These are phyloP conservation scores for Uropsilus gracilis DNA, from an alignment of 2,113 vertebrate species.

Conservation along the genomic window DNA sequence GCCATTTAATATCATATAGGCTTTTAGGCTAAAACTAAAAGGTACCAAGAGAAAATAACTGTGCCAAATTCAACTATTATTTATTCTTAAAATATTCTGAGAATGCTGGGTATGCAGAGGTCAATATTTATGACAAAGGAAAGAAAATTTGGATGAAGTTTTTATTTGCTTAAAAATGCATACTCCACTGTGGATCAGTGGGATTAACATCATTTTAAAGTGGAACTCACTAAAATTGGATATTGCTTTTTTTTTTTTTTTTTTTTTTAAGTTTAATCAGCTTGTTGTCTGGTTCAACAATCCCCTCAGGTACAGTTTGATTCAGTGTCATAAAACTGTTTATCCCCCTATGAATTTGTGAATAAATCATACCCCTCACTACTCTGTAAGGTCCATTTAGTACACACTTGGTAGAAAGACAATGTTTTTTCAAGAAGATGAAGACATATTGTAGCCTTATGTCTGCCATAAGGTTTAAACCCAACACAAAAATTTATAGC, in stretches of 20 bases:
- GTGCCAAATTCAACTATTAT: not conserved
- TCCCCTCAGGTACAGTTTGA: conserved; percentile 18
- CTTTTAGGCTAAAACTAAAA: not conserved
- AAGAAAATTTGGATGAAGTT: not conserved
- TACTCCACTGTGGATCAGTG: not conserved
- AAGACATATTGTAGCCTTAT: conserved; percentile 56
- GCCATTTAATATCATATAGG: not conserved
- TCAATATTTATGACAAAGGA: not conserved
- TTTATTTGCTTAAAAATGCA: conserved; percentile 44
- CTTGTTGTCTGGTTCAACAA: conserved; percentile 51
- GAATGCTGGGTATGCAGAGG: not conserved
- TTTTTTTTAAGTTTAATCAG: conserved; percentile 49
- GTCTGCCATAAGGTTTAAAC: conserved; percentile 67
- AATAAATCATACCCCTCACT: conserved; percentile 52
- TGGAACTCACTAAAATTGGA: not conserved
- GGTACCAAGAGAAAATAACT: not conserved
- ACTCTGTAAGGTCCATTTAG: conserved; percentile 50
- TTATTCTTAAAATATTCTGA: not conserved
- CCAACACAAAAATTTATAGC: conserved; percentile 32
- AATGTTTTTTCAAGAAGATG: conserved; percentile 31
- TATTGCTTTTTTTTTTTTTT: conserved; percentile 16
- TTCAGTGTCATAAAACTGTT: conserved; percentile 43
- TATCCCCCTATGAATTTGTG: conserved; percentile 27
- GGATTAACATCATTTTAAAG: conserved; percentile 57
- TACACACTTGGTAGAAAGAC: conserved; percentile 47